Conservation (phyloP, 2,113 vertebrate species). For the Octodon degus region DNA sequence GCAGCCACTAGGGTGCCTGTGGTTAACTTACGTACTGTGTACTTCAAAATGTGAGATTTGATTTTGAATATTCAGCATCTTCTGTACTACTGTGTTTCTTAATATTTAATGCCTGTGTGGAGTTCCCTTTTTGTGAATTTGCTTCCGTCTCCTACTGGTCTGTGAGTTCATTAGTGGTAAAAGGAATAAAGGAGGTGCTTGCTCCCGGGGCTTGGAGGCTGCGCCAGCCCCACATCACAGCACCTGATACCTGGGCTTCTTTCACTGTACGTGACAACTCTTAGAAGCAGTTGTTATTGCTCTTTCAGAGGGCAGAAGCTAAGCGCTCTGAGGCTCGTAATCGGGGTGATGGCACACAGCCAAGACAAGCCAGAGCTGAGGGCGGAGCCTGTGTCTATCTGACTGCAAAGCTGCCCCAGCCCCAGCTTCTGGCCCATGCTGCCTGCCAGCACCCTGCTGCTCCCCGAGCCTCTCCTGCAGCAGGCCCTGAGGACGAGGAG, state of each 20-base stretch:
- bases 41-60: neutral
- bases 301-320: neutral
- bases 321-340: neutral
- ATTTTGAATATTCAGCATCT: neutral
- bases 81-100: neutral
- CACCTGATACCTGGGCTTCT: neutral
- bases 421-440: neutral
- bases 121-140: neutral
- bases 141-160: neutral
- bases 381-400: neutral
- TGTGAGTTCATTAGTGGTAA: neutral
- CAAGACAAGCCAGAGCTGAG: neutral
- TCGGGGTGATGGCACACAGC: neutral
- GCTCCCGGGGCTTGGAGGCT: neutral
- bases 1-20: neutral
- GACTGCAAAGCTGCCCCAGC: neutral
- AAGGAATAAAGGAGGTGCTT: neutral
- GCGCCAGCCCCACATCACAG: neutral
- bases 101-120: neutral
- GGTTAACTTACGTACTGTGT: neutral
- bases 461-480: neutral
- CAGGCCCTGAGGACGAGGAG: constrained; percentile 42
- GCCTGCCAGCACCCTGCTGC: constrained; percentile 32
- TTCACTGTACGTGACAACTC: neutral
- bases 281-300: constrained; percentile 1